phyloP scores from a whole-genome alignment of 2,113 vertebrate species.

The Festucalex cinctus region DNA sequence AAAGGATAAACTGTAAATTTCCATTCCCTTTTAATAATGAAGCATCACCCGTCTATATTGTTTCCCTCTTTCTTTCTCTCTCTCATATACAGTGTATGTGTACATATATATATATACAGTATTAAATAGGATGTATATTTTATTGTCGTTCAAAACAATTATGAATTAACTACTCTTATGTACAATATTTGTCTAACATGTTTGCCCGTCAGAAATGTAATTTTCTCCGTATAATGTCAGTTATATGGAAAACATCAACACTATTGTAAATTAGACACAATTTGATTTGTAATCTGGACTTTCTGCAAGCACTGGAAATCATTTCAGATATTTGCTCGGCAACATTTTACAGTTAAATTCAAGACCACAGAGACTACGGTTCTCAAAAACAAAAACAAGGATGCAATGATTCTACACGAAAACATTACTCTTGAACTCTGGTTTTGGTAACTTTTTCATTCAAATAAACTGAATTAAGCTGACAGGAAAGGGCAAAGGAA shows the following conservation, averaged over 20 bases:
- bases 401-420: constrained; percentile 56
- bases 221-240: constrained; percentile 52
- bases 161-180: constrained; percentile 67
- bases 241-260: constrained; percentile 50
- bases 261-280: constrained; percentile 57
- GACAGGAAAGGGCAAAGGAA: constrained; percentile 27
- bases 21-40: constrained; percentile 61
- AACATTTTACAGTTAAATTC: constrained; percentile 58
- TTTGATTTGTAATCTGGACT: constrained; percentile 57
- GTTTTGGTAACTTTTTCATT: constrained; percentile 17
- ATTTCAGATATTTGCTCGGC: constrained; percentile 44
- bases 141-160: constrained; percentile 58
- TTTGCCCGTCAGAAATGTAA: constrained; percentile 53
- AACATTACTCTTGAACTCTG: constrained; percentile 35
- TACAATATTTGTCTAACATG: constrained; percentile 71
- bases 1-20: constrained; percentile 66
- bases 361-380: constrained; percentile 63
- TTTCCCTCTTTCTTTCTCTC: constrained; percentile 33
- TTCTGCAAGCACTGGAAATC: constrained; percentile 46
- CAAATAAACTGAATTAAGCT: neutral
- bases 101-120: neutral
- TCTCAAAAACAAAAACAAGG: constrained; percentile 52
- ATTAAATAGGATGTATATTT: constrained; percentile 36
- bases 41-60: constrained; percentile 48
- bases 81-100: constrained; percentile 10